These are phyloP conservation scores for Lydus trimaculatus DNA, from an alignment of 2,888 invertebrate genomes.

Conservation along the genomic window DNA sequence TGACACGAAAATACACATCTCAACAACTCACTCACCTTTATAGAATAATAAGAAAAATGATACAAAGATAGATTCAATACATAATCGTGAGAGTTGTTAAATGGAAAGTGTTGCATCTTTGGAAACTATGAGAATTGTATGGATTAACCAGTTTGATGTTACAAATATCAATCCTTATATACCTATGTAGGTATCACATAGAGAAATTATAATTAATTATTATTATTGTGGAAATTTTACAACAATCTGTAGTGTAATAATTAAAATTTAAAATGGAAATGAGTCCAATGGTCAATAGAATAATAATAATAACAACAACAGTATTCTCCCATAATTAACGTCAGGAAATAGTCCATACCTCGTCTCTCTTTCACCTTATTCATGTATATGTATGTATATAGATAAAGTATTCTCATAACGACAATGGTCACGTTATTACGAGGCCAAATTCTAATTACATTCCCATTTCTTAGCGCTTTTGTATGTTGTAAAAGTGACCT, in stretches of 20 bases:
- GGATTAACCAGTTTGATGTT: background rate
- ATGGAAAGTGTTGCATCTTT: constrained; percentile 38
- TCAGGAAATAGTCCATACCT: constrained; percentile 32
- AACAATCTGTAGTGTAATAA: background rate
- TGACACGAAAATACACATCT: constrained; percentile 43
- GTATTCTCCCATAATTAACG: constrained; percentile 43
- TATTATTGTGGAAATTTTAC: background rate
- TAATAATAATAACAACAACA: constrained; percentile 26
- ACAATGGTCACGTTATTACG: constrained; percentile 28
- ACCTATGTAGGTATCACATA: background rate
- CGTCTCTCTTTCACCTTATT: background rate
- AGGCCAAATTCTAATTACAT: constrained; percentile 28
- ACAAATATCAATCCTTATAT: background rate
- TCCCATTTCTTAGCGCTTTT: constrained; percentile 23
- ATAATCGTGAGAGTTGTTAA: constrained; percentile 44
- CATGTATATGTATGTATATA: constrained; percentile 17
- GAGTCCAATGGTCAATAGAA: constrained; percentile 32
- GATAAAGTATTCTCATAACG: constrained; percentile 28
- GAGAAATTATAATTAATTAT: background rate
- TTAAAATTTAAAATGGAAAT: constrained; percentile 7
- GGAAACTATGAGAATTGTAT: constrained; percentile 33
- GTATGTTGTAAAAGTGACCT: constrained; percentile 28
- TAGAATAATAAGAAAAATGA: background rate
- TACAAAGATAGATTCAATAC: background rate
- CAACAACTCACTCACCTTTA: constrained; percentile 40